Conservation (phyloP, 1,140 invertebrate species). For the Aporrectodea caliginosa region DNA sequence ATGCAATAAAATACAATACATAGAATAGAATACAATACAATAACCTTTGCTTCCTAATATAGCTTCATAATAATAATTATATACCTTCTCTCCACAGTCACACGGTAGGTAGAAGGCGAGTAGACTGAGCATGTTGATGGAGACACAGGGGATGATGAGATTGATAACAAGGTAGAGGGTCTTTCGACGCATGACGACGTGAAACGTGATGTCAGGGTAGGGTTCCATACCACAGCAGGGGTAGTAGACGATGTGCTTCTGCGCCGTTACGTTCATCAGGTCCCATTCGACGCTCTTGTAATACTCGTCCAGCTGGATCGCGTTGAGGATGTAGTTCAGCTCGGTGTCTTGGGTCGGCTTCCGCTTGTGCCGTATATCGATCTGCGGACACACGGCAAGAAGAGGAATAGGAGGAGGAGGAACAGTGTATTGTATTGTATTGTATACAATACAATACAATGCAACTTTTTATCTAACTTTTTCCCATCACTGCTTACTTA, state of each 20-base stretch:
- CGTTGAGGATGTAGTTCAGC: neutral
- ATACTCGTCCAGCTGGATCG: slow-evolving; percentile 17
- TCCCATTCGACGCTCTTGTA: slow-evolving; percentile 84
- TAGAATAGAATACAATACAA: no score
- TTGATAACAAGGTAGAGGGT: slow-evolving; percentile 57
- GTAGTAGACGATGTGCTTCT: slow-evolving; percentile 58
- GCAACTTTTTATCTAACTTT: no score
- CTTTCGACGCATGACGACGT: slow-evolving; percentile 52
- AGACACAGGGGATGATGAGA: slow-evolving; percentile 55
- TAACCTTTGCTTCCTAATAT: no score
- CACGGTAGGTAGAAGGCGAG: slow-evolving; percentile 97
- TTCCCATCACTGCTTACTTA: no score
- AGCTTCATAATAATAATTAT: no score
- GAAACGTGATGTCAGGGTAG: slow-evolving; percentile 55
- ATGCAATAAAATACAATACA: no score
- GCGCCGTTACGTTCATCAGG: slow-evolving; percentile 84
- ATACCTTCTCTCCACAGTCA: slow-evolving; percentile 96
- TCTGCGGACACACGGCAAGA: neutral
- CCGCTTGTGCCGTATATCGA: slow-evolving; percentile 14
- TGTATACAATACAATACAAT: no score
- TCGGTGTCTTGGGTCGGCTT: neutral
- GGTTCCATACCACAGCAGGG: slow-evolving; percentile 57
- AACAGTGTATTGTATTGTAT: no score
- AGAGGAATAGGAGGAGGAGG: neutral
- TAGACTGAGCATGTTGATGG: slow-evolving; percentile 86